Base-by-base conservation (phyloP, 1,140 invertebrate genomes). In the Leptinotarsa undecemlineata region DNA sequence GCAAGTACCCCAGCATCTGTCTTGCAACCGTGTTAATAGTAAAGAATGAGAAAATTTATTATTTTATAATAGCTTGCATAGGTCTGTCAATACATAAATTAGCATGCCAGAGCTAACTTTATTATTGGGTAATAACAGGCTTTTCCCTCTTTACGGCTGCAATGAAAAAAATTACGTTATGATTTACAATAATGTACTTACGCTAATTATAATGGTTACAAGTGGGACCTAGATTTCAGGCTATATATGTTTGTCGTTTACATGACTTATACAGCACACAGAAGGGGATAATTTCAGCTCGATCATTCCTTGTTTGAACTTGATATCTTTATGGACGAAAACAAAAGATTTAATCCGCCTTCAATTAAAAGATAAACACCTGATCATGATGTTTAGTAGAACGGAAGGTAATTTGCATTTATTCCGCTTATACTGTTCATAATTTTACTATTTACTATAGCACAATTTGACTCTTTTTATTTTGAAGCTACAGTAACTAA, bases 121-220 rank as follows among this genome's bases (percentile, higher is more conserved):
- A 57, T 57, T 57, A 57, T 57, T 57, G 51, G n/a, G 51, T 57
- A 57, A 57, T 57, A 57, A 57, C 51, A 57, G 51, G 51, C 51
- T 57, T 57, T 57, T 57, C n/a, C 51, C 51, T 57, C 17, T 17
- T 57, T 14, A 19, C 51, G 51, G 51, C 51, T 17, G 51, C 51
- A 57, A 57, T 57, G 51, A 57, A 57, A 57, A 42, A 42, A 17
- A 57, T 19, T 4, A 15, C 51, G 51, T 57, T 17, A 57, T 57
- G 51, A 57, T 57, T 57, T 57, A 17, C 51, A 57, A 57, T 57
- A 57, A 57, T 57, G n/a, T 57, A 57, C n/a, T 57, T 57, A 57
- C 4, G 17, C 51, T 57, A 57, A 57, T 57, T 57, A 57, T 57
- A 17, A 19, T 57, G 15, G n/a, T 15, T 57, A 57, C 51, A 57